phyloP scores from a whole-genome alignment of 2,113 vertebrate genomes.

The Hippopotamus amphibius region DNA sequence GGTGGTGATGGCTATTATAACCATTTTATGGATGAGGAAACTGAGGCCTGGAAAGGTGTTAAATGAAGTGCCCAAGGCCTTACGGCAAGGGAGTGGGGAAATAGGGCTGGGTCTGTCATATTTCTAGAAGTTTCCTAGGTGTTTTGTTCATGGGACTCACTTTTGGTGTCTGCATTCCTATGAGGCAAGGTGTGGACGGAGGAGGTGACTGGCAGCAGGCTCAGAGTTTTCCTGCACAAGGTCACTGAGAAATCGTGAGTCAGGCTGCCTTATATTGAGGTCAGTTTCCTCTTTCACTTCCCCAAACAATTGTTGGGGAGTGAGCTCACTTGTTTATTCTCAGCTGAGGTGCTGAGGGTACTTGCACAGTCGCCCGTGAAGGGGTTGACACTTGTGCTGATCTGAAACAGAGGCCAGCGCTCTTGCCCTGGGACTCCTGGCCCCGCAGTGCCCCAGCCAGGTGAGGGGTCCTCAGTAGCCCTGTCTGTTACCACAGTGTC shows the following conservation, averaged over 20 bases:
- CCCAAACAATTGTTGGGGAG: conserved; percentile 67
- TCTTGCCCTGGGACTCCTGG: not conserved
- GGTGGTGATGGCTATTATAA: conserved; percentile 43
- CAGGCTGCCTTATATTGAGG: conserved; percentile 63
- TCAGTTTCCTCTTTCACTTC: conserved; percentile 78
- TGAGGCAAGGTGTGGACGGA: conserved; percentile 47
- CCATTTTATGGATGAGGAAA: conserved; percentile 73
- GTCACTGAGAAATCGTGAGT: conserved; percentile 72
- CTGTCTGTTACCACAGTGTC: not conserved
- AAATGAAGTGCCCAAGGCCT: conserved; percentile 49
- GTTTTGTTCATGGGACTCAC: not conserved
- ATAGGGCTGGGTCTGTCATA: not conserved
- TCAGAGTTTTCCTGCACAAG: conserved; percentile 39
- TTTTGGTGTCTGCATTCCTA: conserved; percentile 60
- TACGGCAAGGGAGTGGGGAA: not conserved
- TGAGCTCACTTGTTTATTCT: conserved; percentile 12
- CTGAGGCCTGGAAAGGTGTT: conserved; percentile 50
- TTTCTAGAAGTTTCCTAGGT: conserved; percentile 27
- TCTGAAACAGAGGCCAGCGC: not conserved
- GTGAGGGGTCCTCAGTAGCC: not conserved
- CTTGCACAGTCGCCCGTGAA: not conserved
- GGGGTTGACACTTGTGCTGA: not conserved
- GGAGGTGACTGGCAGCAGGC: conserved; percentile 46
- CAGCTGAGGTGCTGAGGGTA: not conserved
- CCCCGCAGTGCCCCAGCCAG: not conserved